Base-by-base conservation (phyloP, 2,888 invertebrate species). In the Opisthograptis luteolata region DNA sequence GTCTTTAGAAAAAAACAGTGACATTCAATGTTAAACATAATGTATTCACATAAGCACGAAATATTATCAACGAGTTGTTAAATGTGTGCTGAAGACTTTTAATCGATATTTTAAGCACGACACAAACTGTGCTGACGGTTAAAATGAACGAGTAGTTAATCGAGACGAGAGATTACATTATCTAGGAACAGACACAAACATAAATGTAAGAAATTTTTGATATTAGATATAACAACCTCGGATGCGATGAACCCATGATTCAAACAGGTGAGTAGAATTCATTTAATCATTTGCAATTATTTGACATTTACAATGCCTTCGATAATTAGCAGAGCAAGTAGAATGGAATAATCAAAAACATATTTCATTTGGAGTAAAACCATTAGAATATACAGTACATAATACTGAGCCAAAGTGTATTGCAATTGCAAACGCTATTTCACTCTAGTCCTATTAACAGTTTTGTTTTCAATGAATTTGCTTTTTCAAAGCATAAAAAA, bases 1-100 rank as follows among this genome's bases (percentile, higher is more conserved):
- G 34, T 40, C 59, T 54, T 64, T 70, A 66, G 53, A 55, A 60
- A 64, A 59, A 76, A 84, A 86, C 85, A 85, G 85, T 66, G 86
- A 83, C 87, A 85, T 79, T 74, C 83, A 84, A 84, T 76, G 77
- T 83, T 79, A 79, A 83, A 80, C 68, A 75, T 74, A 76, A 82
- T 81, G 80, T 86, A 86, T 86, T 84, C 87, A 89, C 88, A 88
- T 75, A 89, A 89, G 89, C 87, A 84, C 82, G 78, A 81, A 60
- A 83, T 77, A 81, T 82, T 82, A 86, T 83, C 76, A 76, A 84
- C 72, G 76, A 79, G 68, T 74, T 81, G 80, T 86, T 87, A 86
- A 82, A 79, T 72, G 82, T 86, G 89, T 87, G 88, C 86, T 78
- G 66, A 71, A 81, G 77, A 81, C 78, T 81, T 79, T 71, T 75